These are phyloP conservation scores for Platyura marginata DNA, from an alignment of 1,140 invertebrate species.

Conservation along the genomic window DNA sequence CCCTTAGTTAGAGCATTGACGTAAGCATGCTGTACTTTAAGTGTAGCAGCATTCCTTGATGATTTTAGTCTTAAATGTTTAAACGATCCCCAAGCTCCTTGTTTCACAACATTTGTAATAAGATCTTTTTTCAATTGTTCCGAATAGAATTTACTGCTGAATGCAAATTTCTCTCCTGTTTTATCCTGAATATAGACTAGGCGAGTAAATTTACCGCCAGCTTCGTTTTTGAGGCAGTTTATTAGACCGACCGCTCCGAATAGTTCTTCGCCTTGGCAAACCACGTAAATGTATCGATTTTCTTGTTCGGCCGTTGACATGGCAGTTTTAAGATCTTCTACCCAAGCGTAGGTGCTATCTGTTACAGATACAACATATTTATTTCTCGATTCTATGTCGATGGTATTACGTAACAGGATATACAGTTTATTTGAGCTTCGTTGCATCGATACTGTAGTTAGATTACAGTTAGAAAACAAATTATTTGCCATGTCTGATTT, in stretches of 20 bases:
- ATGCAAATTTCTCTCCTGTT: slow-evolving; percentile 37
- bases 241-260: slow-evolving; percentile 73
- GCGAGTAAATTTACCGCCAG: slow-evolving; percentile 55
- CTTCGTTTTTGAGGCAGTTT: slow-evolving; percentile 74
- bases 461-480: slow-evolving; percentile 24
- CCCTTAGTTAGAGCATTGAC: slow-evolving; percentile 79
- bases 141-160: slow-evolving; percentile 33
- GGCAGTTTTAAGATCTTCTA: slow-evolving; percentile 57
- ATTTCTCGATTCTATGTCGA: slow-evolving; percentile 18
- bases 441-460: slow-evolving; percentile 26
- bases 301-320: slow-evolving; percentile 36
- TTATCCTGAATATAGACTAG: slow-evolving; percentile 48
- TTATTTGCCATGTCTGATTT: slow-evolving; percentile 24
- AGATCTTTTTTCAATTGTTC: slow-evolving; percentile 56
- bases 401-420: slow-evolving; percentile 33
- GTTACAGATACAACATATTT: slow-evolving; percentile 27
- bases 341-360: slow-evolving; percentile 58
- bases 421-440: slow-evolving; percentile 35
- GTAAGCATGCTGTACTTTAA: slow-evolving; percentile 74
- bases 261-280: slow-evolving; percentile 42
- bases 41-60: slow-evolving; percentile 32
- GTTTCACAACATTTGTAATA: slow-evolving; percentile 61
- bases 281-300: slow-evolving; percentile 44
- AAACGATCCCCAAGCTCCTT: slow-evolving; percentile 67
- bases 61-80: slow-evolving; percentile 53